A percentile compares a stretch with the other conserved stretches of the same genome.
Evolutionary conservation across 1,140 invertebrate genomes (phyloP).

Genomic region (Homarus americanus): DNA sequence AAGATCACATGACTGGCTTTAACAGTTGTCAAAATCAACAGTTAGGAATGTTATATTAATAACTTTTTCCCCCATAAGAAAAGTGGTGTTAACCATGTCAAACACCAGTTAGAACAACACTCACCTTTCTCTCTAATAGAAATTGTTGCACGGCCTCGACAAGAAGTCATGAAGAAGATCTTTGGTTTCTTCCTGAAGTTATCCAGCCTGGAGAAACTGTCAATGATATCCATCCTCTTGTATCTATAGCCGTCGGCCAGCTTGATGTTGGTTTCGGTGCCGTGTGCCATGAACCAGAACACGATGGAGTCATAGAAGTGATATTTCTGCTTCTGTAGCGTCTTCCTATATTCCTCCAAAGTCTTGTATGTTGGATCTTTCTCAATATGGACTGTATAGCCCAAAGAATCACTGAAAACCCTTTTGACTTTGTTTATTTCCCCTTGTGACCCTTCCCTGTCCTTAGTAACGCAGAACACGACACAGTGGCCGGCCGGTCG

Average conservation of each 20-base stretch:
- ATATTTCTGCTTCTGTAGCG: conserved; percentile 17
- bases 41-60: too few relatives aligned
- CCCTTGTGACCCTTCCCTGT: conserved; percentile 4
- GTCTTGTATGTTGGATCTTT: neutral
- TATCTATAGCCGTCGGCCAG: conserved; percentile 8
- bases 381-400: conserved; percentile 21
- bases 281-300: conserved; percentile 42
- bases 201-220: neutral
- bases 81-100: too few relatives aligned
- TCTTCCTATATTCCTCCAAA: neutral
- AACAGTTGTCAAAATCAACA: too few relatives aligned
- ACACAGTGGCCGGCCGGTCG: conserved; percentile 24
- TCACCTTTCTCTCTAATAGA: neutral
- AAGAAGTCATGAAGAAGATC: conserved; percentile 31
- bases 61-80: too few relatives aligned
- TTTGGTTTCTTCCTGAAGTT: conserved; percentile 50
- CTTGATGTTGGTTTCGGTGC: neutral
- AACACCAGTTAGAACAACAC: neutral
- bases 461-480: conserved; percentile 36
- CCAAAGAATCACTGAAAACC: conserved; percentile 21
- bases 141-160: neutral
- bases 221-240: neutral
- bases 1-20: too few relatives aligned
- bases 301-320: conserved; percentile 26
- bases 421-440: conserved; percentile 31